Percentiles rank a stretch among this genome's conserved stretches.
Evolutionary conservation across 2,797 vertebrate genomes (phyloP).

Genomic region (Chromis chromis): DNA sequence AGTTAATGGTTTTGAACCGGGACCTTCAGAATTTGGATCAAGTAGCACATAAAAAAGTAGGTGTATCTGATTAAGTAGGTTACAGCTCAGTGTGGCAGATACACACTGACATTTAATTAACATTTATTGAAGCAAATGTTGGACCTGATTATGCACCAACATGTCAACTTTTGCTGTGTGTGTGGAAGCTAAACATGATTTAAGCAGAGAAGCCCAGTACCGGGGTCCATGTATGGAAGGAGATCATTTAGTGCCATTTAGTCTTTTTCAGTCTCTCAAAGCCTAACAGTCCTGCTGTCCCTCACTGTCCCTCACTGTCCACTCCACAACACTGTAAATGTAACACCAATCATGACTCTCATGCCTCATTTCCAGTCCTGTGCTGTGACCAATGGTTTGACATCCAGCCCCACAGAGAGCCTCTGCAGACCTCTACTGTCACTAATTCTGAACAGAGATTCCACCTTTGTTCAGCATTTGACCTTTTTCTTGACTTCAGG

Average conservation of each 20-base stretch:
- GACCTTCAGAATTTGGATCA: too few relatives aligned
- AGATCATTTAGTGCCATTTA: too few relatives aligned
- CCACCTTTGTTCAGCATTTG: slow-evolving; percentile 9
- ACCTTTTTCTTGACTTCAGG: slow-evolving; percentile 22
- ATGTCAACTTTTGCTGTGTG: too few relatives aligned
- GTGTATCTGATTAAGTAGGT: too few relatives aligned
- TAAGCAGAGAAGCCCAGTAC: neutral
- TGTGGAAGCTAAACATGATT: neutral
- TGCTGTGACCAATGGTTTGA: slow-evolving; percentile 42
- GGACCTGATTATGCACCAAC: too few relatives aligned
- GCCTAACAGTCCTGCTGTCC: too few relatives aligned
- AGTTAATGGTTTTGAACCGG: too few relatives aligned
- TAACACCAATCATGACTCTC: slow-evolving; percentile 11
- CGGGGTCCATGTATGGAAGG: neutral
- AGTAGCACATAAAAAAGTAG: too few relatives aligned
- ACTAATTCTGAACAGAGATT: slow-evolving; percentile 35
- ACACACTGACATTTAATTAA: too few relatives aligned
- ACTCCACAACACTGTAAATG: slow-evolving; percentile 12
- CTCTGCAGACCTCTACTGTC: slow-evolving; percentile 13
- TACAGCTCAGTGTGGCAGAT: too few relatives aligned
- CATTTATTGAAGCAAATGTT: too few relatives aligned
- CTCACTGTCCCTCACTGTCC: neutral
- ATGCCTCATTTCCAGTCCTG: slow-evolving; percentile 13
- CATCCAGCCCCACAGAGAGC: slow-evolving; percentile 20
- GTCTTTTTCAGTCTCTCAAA: too few relatives aligned